Evolutionary conservation across 2,797 vertebrate species (phyloP).

Genomic region (Gouania willdenowi): DNA sequence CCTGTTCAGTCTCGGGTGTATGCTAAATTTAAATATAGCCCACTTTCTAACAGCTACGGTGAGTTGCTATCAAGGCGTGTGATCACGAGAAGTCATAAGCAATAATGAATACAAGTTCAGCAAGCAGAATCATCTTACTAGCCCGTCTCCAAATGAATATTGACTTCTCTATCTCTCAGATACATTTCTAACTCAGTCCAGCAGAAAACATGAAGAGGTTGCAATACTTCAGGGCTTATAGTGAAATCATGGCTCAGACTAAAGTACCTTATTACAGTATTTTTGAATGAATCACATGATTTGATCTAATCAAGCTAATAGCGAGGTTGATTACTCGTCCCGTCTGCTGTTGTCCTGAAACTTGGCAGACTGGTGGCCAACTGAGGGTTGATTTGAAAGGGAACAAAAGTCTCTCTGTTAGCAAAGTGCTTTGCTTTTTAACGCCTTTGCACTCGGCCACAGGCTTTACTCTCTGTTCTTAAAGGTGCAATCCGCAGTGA

Average conservation of each 20-base stretch:
- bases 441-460: conserved; percentile 48
- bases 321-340: conserved; percentile 34
- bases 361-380: conserved; percentile 34
- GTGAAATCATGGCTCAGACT: conserved; percentile 17
- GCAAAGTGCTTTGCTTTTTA: conserved; percentile 45
- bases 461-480: conserved; percentile 25
- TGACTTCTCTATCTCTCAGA: conserved; percentile 45
- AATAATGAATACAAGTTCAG: conserved; percentile 30
- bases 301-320: conserved; percentile 52
- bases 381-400: conserved; percentile 35
- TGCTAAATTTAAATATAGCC: conserved; percentile 26
- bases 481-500: no score
- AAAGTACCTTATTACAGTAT: conserved; percentile 28
- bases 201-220: conserved; percentile 30
- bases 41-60: conserved; percentile 32
- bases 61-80: conserved; percentile 27
- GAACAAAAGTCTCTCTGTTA: conserved; percentile 32
- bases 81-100: conserved; percentile 26
- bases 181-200: conserved; percentile 24
- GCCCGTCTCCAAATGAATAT: conserved; percentile 35
- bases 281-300: conserved; percentile 53
- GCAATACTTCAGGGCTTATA: conserved; percentile 17
- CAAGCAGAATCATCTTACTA: conserved; percentile 22
- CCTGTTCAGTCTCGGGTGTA: conserved; percentile 15
- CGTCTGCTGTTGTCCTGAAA: conserved; percentile 24